These are phyloP conservation scores for Lucilia sericata DNA, from an alignment of 1,140 invertebrate species.

Conservation along the genomic window DNA sequence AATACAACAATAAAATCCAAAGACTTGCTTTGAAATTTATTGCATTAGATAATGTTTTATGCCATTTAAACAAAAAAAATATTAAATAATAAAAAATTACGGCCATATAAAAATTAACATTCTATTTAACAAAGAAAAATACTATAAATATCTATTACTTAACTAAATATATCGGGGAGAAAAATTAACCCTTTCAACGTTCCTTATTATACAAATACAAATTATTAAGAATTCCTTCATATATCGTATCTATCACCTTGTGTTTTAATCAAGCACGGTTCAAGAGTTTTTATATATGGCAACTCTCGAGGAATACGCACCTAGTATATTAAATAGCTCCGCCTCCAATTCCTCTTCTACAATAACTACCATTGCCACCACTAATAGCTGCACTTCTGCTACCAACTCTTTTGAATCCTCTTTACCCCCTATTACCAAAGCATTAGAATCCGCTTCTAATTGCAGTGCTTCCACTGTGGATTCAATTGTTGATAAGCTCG, in stretches of 20 bases:
- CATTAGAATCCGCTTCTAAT: constrained; percentile 13
- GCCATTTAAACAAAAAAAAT: constrained; percentile 13
- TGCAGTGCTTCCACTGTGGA: constrained; percentile 42
- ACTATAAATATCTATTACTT: not conserved
- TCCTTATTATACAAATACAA: not conserved
- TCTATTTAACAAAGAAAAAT: not conserved
- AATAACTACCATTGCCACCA: constrained; percentile 40
- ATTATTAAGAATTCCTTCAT: not conserved
- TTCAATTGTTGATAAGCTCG: constrained; percentile 46
- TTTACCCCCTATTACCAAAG: constrained; percentile 6
- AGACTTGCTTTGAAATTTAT: not conserved
- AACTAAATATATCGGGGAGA: not conserved
- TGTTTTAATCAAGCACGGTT: not conserved
- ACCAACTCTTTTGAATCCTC: constrained; percentile 15
- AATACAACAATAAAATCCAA: not conserved
- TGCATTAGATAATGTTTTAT: not conserved
- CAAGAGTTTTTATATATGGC: constrained; percentile 46
- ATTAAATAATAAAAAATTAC: not conserved
- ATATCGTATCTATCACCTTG: not conserved
- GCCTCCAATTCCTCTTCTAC: constrained; percentile 43
- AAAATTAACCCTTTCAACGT: not conserved
- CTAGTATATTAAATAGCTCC: constrained; percentile 34
- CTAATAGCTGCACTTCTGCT: constrained; percentile 21
- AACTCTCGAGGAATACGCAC: constrained; percentile 45
- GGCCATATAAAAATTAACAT: not conserved